These are phyloP conservation scores for Lasioglossum vierecki DNA, from an alignment of 2,888 invertebrate genomes.

Conservation along the genomic window DNA sequence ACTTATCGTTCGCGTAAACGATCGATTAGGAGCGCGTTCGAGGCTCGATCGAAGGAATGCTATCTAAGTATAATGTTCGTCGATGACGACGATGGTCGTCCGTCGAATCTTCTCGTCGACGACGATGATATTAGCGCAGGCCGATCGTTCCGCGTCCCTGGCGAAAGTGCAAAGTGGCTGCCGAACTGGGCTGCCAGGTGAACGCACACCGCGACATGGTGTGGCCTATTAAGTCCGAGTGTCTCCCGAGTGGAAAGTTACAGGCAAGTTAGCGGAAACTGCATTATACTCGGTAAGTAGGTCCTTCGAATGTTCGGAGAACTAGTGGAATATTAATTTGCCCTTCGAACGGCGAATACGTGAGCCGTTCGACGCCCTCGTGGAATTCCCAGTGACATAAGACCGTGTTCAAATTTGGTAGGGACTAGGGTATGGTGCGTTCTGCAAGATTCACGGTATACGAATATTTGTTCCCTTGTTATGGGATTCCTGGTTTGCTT, in stretches of 20 bases:
- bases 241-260: conserved; percentile 31
- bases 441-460: neutral
- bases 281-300: conserved; percentile 36
- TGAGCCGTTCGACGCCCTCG: neutral
- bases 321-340: conserved; percentile 53
- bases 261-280: conserved; percentile 34
- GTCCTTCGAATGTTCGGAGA: conserved; percentile 31
- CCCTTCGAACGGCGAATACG: conserved; percentile 20
- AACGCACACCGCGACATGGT: neutral
- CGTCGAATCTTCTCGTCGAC: neutral
- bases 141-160: neutral
- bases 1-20: conserved; percentile 49
- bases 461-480: neutral
- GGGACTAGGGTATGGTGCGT: neutral
- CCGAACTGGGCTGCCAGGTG: neutral
- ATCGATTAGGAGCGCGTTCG: conserved; percentile 48
- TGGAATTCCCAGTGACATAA: neutral
- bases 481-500: too few relatives aligned
- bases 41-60: conserved; percentile 50
- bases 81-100: neutral
- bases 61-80: conserved; percentile 18
- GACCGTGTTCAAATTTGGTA: neutral
- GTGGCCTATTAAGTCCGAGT: conserved; percentile 17
- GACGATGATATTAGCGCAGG: neutral
- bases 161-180: neutral